These are phyloP conservation scores for Scelioninae gen. 1 DNA, from an alignment of 2,888 invertebrate genomes.

Conservation along the genomic window DNA sequence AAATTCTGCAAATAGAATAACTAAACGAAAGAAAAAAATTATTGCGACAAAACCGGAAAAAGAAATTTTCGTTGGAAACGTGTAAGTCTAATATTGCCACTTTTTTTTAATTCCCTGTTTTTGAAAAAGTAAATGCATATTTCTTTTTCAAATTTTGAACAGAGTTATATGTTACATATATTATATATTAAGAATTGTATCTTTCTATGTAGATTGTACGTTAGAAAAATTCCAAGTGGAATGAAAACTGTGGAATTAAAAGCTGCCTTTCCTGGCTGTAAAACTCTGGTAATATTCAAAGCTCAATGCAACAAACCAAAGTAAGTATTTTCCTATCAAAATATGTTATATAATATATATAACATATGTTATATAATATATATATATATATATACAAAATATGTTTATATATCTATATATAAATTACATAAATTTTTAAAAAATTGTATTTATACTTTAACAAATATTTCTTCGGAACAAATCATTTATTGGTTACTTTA, in stretches of 20 bases:
- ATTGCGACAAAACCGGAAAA: background rate
- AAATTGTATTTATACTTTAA: too few species aligned
- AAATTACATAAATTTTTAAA: too few species aligned
- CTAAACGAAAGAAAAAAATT: conserved; percentile 3
- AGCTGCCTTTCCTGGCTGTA: conserved; percentile 44
- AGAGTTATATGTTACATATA: too few species aligned
- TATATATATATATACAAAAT: too few species aligned
- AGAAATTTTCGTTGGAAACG: background rate
- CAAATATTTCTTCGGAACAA: background rate
- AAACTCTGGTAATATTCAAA: conserved; percentile 23
- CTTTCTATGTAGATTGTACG: conserved; percentile 9
- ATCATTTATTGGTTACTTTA: too few species aligned
- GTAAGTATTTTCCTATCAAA: conserved; percentile 11
- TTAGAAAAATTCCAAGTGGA: conserved; percentile 27
- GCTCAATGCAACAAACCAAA: background rate
- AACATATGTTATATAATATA: too few species aligned
- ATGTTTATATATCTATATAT: too few species aligned
- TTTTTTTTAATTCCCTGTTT: background rate
- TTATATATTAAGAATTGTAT: too few species aligned
- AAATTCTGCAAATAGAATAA: background rate
- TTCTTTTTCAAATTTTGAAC: too few species aligned
- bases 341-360: background rate
- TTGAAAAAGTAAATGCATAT: too few species aligned
- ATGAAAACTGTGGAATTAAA: conserved; percentile 26
- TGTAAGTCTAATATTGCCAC: conserved; percentile 15